Base-by-base conservation (phyloP, 2,113 vertebrate genomes). In the Ciconia stormi region DNA sequence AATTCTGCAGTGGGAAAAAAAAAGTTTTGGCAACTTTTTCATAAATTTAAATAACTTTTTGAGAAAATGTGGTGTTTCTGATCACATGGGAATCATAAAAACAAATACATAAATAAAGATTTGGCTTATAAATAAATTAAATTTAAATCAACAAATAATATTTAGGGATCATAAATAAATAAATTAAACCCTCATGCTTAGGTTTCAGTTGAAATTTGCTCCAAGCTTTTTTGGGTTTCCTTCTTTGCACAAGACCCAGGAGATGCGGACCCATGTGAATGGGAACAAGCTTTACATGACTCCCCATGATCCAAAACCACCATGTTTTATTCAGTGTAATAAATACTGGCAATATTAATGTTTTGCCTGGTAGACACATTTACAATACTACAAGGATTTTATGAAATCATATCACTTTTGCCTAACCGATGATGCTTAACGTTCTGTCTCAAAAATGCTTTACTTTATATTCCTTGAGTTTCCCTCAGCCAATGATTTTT, bases 291-390 rank as follows among this genome's bases (percentile, higher is more conserved):
- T 94, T 91, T 94, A 87, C 86, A 66, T 82, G 87, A 73, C 83
- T 95, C 27, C 49, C 16, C 42, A 11, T 70, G n/a, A 93, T 73
- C 81, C 0, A 0, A 85, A 96, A 2, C 0, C 47, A 89, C 6
- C 58, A 65, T 82, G 80, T 94, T 95, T 96, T 94, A 95, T 96
- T 95, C 84, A 82, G 46, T 65, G 27, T 49, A 74, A 89, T 93
- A 94, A 90, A 97, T 88, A 74, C 27, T n/a, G n/a, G 40, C 40
- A 84, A 81, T 93, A 86, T 89, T 83, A 91, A 96, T 94, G 58
- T 62, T 94, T 90, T 93, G 69, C 82, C 26, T 46, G 46, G 46
- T 46, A 80, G 93, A 87, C 30, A 82, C 22, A 53, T 96, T 95
- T 96, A 95, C 87, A 86, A 87, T 53, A 56, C 79, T 70, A 87